A percentile compares a stretch with the other conserved stretches of the same genome.
These are phyloP conservation scores for Corythornis cristatus DNA, from an alignment of 2,113 vertebrate species.

Conservation along the genomic window DNA sequence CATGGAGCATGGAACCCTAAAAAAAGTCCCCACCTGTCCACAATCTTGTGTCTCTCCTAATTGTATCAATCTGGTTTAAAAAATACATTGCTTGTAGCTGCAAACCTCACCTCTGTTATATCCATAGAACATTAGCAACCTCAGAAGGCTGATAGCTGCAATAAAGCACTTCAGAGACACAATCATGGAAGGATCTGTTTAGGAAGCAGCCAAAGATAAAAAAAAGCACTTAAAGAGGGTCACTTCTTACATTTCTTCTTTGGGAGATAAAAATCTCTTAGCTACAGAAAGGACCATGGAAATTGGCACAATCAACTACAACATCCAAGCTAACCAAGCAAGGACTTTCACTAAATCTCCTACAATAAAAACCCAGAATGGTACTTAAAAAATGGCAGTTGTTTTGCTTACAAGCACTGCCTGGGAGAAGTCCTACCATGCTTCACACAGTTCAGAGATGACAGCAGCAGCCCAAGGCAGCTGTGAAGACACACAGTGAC, in stretches of 20 bases:
- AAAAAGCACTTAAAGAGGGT: neutral
- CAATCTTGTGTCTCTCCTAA: neutral
- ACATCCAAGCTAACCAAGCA: fast-evolving
- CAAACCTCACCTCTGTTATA: neutral
- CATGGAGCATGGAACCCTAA: neutral
- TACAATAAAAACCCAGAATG: neutral
- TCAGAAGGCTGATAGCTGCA: neutral
- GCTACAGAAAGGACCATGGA: neutral
- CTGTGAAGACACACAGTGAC: neutral
- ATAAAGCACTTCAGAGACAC: neutral
- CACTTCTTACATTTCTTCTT: neutral
- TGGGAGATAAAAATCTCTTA: neutral
- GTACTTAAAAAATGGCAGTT: neutral
- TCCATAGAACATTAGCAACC: neutral
- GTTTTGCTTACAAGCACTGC: neutral
- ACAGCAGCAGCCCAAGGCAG: neutral
- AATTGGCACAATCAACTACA: neutral
- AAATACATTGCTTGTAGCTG: neutral
- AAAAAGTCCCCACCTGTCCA: neutral
- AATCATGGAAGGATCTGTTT: neutral
- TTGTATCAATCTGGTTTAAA: neutral
- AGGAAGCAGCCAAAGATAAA: neutral
- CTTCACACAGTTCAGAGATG: neutral
- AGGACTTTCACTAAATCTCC: neutral
- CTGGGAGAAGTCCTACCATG: neutral